These are phyloP conservation scores for Luehdorfia chinensis DNA, from an alignment of 1,140 invertebrate species.

Conservation along the genomic window DNA sequence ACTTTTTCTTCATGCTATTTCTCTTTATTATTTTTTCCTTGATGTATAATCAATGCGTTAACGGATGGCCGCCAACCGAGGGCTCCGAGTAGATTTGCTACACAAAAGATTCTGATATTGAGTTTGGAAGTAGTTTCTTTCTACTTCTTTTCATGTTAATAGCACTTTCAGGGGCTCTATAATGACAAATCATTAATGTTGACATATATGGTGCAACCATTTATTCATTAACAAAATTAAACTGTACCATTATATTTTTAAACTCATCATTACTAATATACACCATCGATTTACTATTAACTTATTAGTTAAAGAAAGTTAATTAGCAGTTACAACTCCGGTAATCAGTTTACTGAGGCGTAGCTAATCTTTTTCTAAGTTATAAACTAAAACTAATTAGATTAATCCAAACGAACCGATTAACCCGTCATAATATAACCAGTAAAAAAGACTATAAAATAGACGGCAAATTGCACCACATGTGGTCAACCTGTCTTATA, in stretches of 20 bases:
- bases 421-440: constrained; percentile 58
- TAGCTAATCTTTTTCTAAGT: too few species aligned
- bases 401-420: constrained; percentile 52
- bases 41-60: constrained; percentile 76
- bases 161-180: constrained; percentile 61
- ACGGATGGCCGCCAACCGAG: constrained; percentile 65
- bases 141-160: constrained; percentile 71
- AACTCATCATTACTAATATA: too few species aligned
- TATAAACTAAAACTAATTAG: constrained; percentile 53
- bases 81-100: constrained; percentile 69
- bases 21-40: constrained; percentile 74
- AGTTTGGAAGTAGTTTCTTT: constrained; percentile 73
- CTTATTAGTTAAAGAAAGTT: too few species aligned
- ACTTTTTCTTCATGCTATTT: constrained; percentile 66
- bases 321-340: too few species aligned
- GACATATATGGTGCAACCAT: too few species aligned
- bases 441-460: constrained; percentile 59
- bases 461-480: constrained; percentile 66
- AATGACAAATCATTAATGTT: constrained; percentile 46
- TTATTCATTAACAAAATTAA: too few species aligned
- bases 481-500: constrained; percentile 75
- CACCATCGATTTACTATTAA: too few species aligned
- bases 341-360: too few species aligned
- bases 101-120: constrained; percentile 74
- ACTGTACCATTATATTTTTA: too few species aligned